These are phyloP conservation scores for Sula dactylatra DNA, from an alignment of 2,113 vertebrate species.

Conservation along the genomic window DNA sequence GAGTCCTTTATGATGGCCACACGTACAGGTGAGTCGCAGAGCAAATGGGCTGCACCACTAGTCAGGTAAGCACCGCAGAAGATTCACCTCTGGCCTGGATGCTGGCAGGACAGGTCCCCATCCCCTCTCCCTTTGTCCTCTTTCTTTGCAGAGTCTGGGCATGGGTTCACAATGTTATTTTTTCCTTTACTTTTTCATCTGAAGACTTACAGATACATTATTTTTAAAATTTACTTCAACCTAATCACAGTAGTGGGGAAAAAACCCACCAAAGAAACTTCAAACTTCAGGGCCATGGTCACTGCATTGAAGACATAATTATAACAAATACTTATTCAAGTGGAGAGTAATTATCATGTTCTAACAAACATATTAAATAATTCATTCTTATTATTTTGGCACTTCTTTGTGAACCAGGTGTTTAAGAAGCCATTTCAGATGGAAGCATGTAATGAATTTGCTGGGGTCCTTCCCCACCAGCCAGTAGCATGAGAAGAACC, in stretches of 20 bases:
- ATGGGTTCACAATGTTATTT: neutral
- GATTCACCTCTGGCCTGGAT: neutral
- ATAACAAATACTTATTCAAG: neutral
- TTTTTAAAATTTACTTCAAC: neutral
- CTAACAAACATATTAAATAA: neutral
- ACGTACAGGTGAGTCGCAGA: neutral
- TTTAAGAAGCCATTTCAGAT: neutral
- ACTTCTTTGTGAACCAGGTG: neutral
- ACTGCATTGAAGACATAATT: neutral
- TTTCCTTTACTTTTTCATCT: neutral
- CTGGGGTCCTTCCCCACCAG: neutral
- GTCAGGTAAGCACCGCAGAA: fast-evolving
- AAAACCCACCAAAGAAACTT: neutral
- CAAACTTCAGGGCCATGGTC: neutral
- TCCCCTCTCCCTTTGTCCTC: neutral
- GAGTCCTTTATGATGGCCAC: neutral
- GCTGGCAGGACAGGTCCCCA: neutral
- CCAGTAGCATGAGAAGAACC: neutral
- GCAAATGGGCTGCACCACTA: neutral
- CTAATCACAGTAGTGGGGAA: neutral
- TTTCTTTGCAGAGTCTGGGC: neutral
- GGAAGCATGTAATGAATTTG: neutral
- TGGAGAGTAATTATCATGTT: neutral
- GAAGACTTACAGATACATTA: neutral
- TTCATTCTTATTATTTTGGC: neutral